These are phyloP conservation scores for Syrrhaptes paradoxus DNA, from an alignment of 2,113 vertebrate genomes.

Conservation along the genomic window DNA sequence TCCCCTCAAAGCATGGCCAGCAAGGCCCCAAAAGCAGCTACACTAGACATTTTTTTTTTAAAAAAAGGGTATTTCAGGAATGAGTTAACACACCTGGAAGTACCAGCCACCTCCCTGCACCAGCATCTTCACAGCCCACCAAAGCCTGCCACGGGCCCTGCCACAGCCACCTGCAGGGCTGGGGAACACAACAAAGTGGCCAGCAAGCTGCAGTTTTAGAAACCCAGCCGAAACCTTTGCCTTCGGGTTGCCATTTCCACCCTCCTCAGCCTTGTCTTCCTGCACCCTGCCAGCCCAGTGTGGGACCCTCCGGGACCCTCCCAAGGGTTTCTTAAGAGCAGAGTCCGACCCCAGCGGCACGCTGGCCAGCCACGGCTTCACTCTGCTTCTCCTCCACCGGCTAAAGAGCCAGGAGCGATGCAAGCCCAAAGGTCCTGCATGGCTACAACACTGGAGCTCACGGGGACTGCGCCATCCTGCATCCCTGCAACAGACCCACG, in stretches of 20 bases:
- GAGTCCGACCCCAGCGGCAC: not conserved
- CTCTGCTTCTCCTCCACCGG: not conserved
- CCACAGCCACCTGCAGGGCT: not conserved
- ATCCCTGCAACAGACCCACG: not conserved
- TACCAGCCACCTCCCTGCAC: not conserved
- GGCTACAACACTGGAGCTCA: not conserved
- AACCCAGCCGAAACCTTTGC: not conserved
- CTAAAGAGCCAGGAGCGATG: not conserved
- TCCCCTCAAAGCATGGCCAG: not conserved
- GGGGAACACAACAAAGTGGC: not conserved
- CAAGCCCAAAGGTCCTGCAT: not conserved
- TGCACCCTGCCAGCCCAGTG: not conserved
- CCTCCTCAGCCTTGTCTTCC: not conserved
- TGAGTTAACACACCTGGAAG: not conserved
- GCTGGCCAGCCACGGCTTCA: not conserved
- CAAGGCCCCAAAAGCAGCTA: not conserved
- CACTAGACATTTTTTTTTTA: not conserved
- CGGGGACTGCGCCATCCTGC: fast-evolving
- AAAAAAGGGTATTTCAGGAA: not conserved
- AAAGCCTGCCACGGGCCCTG: not conserved
- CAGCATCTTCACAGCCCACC: not conserved
- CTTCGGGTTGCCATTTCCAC: not conserved
- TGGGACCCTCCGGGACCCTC: not conserved
- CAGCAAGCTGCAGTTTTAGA: not conserved
- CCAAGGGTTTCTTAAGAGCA: not conserved